These are phyloP conservation scores for Philaethria dido DNA, from an alignment of 2,888 invertebrate genomes.

Conservation along the genomic window DNA sequence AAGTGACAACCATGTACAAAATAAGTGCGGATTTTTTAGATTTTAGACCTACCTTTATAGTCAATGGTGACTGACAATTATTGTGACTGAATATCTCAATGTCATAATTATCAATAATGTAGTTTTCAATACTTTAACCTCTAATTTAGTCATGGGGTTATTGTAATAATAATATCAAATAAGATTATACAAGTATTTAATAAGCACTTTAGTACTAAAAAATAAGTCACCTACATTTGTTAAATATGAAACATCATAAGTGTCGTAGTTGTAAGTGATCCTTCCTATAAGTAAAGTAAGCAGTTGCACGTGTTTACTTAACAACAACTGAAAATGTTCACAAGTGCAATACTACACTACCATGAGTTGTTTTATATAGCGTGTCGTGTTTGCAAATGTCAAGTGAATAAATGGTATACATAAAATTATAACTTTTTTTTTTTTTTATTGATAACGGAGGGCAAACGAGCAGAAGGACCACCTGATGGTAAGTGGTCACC, in stretches of 20 bases:
- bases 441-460: too few species aligned
- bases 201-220: constrained; percentile 17
- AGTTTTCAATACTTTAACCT: neutral
- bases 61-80: constrained; percentile 1
- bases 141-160: neutral
- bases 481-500: too few species aligned
- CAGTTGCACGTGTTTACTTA: neutral
- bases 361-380: constrained; percentile 23
- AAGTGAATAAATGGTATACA: constrained; percentile 37
- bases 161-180: constrained; percentile 8
- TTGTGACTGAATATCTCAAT: constrained; percentile 10
- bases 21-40: constrained; percentile 15
- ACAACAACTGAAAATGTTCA: neutral
- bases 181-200: constrained; percentile 17
- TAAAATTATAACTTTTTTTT: constrained; percentile 17
- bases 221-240: constrained; percentile 20
- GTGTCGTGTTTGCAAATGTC: constrained; percentile 32
- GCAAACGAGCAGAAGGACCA: too few species aligned
- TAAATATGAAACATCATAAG: constrained; percentile 5
- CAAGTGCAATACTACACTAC: constrained; percentile 9
- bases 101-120: constrained; percentile 1
- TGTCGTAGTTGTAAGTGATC: constrained; percentile 8
- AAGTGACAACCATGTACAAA: constrained; percentile 17
- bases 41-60: constrained; percentile 17
- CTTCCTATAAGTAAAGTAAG: neutral